Base-by-base conservation (phyloP, 2,113 vertebrate species). In the Pungitius pungitius region DNA sequence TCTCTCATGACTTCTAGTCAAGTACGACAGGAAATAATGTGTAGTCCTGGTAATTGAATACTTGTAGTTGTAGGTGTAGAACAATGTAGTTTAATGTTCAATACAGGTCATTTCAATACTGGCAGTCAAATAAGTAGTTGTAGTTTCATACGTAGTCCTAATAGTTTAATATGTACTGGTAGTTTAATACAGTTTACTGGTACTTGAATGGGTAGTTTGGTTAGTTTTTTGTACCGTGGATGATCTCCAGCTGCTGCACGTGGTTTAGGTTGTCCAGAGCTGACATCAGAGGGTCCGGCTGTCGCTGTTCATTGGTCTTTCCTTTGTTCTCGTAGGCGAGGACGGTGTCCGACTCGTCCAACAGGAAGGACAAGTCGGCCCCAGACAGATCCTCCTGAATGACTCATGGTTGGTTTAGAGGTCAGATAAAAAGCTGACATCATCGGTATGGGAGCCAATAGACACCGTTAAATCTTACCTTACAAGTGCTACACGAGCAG, bases 161-260 rank as follows among this genome's bases (percentile, higher is more conserved):
- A 20, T 10, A 40, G 37, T 58, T n/a, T 8, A 3, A 10, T 11
- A 9, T 17, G 6, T 45, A 6, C 8, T 54, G 51, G 22, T 15
- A 12, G 15, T 58, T 17, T 18, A 0, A 8, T 11, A 15, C 13
- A 2, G 22, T 12, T 1, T 55, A 7, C 22, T 15, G 52, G 22
- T 15, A 12, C 5, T 35, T 18, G 0, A 4, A 30, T 30, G 30
- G 2, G 30, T 42, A 15, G 40, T 42, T 15, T 15, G 1, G 1
- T 20, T n/a, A n/a, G 8, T 5, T 17, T 14, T 7, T 1, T 0
- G 3, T 75, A 91, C 98, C 97, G 58, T 96, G 96, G 52, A 99
- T 98, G 27, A 99, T 96, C 76, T 99, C 98, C 22, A 99, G 95
- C 88, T 99, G 98, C 84, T 99, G 98, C 37, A 99, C 96, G 45